These are phyloP conservation scores for Zaprionus inermis DNA, from an alignment of 1,140 invertebrate species.

Conservation along the genomic window DNA sequence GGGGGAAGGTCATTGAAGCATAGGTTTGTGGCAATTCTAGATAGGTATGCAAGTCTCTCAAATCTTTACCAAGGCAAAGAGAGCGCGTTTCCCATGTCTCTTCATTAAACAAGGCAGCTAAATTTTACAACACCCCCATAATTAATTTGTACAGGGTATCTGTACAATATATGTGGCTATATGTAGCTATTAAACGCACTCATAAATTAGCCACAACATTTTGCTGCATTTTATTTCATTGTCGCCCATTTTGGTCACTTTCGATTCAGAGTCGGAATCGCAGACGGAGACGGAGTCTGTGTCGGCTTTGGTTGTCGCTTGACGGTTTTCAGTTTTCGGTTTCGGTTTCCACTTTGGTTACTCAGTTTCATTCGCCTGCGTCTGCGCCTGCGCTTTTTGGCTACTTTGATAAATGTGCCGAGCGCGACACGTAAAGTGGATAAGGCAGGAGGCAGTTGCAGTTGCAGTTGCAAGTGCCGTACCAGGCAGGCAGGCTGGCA, in stretches of 20 bases:
- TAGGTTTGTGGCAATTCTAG: no score
- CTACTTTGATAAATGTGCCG: constrained; percentile 62
- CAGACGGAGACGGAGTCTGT: not conserved
- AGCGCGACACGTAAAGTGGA: constrained; percentile 65
- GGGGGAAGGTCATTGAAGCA: no score
- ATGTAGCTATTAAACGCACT: constrained; percentile 16
- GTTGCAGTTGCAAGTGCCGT: constrained; percentile 36
- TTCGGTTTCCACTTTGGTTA: constrained; percentile 56
- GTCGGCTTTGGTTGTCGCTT: not conserved
- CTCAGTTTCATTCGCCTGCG: not conserved
- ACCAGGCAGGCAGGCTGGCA: not conserved
- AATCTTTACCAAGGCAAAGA: no score
- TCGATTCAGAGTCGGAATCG: constrained; percentile 53
- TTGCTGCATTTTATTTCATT: constrained; percentile 58
- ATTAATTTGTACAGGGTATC: not conserved
- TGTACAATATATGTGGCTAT: not conserved
- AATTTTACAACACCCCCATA: not conserved
- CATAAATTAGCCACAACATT: constrained; percentile 40
- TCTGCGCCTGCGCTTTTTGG: constrained; percentile 4
- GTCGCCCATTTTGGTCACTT: constrained; percentile 70
- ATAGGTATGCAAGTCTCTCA: no score
- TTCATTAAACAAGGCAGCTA: no score
- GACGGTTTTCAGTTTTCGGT: constrained; percentile 25
- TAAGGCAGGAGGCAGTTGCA: constrained; percentile 38
- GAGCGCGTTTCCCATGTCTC: no score